These are phyloP conservation scores for Piezodorus guildinii DNA, from an alignment of 1,140 invertebrate species.

Conservation along the genomic window DNA sequence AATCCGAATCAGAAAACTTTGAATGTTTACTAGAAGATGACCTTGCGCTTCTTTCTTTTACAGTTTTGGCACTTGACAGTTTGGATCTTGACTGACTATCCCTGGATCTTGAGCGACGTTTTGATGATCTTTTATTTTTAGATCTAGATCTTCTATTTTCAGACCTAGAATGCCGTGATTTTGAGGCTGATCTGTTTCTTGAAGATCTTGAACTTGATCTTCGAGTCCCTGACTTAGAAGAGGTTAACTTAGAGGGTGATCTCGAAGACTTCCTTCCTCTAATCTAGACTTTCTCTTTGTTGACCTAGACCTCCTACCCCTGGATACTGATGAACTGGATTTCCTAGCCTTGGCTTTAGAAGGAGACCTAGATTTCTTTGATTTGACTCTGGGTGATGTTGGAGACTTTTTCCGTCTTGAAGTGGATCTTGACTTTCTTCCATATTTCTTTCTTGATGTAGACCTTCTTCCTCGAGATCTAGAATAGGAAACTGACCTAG, in stretches of 20 bases:
- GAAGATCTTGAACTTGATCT: background rate
- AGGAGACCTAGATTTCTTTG: background rate
- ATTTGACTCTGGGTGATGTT: no score
- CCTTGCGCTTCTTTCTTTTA: background rate
- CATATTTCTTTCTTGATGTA: background rate
- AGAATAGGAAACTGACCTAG: background rate
- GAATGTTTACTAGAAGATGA: background rate
- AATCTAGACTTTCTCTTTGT: background rate
- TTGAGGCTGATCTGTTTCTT: background rate
- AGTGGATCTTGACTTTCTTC: background rate
- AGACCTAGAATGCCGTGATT: background rate
- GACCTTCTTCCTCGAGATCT: background rate
- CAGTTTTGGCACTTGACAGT: slow-evolving; percentile 9
- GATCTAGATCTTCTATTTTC: background rate
- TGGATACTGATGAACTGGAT: background rate
- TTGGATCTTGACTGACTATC: background rate
- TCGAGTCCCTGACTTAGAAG: no score
- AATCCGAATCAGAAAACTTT: background rate
- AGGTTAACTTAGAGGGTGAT: background rate
- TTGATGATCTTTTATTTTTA: background rate
- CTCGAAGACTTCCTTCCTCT: background rate
- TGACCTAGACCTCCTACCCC: background rate
- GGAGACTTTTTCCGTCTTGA: background rate
- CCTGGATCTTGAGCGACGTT: background rate
- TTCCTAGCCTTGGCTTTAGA: background rate